Evolutionary conservation across 1,140 invertebrate species (phyloP).

Genomic region (Riptortus pedestris): DNA sequence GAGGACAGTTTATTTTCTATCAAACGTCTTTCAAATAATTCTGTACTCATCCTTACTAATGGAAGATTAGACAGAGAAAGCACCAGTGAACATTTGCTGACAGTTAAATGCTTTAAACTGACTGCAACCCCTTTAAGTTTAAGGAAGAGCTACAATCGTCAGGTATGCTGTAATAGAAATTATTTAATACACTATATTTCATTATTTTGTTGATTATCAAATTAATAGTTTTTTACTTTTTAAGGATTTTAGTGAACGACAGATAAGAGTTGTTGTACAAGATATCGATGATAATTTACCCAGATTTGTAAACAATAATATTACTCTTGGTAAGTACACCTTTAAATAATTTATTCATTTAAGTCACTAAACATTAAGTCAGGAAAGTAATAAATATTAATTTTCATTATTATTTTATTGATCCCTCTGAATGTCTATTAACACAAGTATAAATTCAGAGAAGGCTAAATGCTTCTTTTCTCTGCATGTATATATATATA

Average conservation of each 20-base stretch:
- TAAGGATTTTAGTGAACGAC: constrained; percentile 57
- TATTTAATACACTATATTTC: neutral
- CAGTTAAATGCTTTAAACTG: constrained; percentile 59
- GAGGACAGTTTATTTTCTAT: constrained; percentile 54
- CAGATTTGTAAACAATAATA: constrained; percentile 50
- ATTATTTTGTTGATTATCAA: neutral
- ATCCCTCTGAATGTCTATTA: too few species aligned
- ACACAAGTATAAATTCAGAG: too few species aligned
- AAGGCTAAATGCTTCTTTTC: too few species aligned
- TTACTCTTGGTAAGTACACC: constrained; percentile 49
- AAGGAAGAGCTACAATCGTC: constrained; percentile 48
- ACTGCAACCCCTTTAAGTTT: constrained; percentile 38
- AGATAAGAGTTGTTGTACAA: constrained; percentile 50
- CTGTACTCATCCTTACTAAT: constrained; percentile 49
- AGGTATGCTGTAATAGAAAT: constrained; percentile 35
- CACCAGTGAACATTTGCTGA: constrained; percentile 47
- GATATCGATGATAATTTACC: constrained; percentile 68
- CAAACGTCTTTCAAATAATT: constrained; percentile 51
- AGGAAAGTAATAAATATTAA: too few species aligned
- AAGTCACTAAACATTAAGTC: too few species aligned
- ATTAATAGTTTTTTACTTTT: constrained; percentile 26
- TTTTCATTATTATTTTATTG: too few species aligned
- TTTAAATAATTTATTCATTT: too few species aligned
- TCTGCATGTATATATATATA: too few species aligned
- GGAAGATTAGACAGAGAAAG: constrained; percentile 56